A percentile compares a stretch with the other conserved stretches of the same genome.
Evolutionary conservation across 1,140 invertebrate species (phyloP).

Genomic region (Diabrotica undecimpunctata): DNA sequence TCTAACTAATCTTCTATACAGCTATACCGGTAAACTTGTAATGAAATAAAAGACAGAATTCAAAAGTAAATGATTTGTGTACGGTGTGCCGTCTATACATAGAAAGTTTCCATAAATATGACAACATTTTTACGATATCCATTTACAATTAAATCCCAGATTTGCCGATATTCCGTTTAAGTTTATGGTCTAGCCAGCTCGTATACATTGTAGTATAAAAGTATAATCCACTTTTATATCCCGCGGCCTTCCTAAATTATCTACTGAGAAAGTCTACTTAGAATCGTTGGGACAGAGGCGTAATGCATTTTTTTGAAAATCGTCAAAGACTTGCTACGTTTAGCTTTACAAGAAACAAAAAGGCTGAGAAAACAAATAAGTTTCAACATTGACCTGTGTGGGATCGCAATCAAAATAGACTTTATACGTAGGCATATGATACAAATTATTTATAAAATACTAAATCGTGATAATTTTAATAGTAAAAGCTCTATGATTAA

Average conservation of each 20-base stretch:
- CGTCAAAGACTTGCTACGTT: too few relatives aligned
- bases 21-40: not conserved
- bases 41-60: not conserved
- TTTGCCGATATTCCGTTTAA: constrained; percentile 12
- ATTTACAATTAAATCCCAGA: constrained; percentile 3
- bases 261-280: constrained; percentile 11
- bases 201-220: constrained; percentile 9
- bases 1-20: not conserved
- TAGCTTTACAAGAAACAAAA: too few relatives aligned
- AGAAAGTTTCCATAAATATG: constrained; percentile 2
- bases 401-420: too few relatives aligned
- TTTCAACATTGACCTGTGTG: too few relatives aligned
- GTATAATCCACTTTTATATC: constrained; percentile 11
- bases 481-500: too few relatives aligned
- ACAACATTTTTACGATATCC: not conserved
- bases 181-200: constrained; percentile 6
- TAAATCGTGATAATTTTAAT: too few relatives aligned
- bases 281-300: not conserved
- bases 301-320: not conserved
- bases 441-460: too few relatives aligned
- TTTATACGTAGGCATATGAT: too few relatives aligned
- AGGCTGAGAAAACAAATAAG: too few relatives aligned
- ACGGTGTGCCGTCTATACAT: not conserved
- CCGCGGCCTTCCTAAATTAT: constrained; percentile 10
- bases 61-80: not conserved